Base-by-base conservation (phyloP, 2,113 vertebrate genomes). In the Triplophysa siluroides region DNA sequence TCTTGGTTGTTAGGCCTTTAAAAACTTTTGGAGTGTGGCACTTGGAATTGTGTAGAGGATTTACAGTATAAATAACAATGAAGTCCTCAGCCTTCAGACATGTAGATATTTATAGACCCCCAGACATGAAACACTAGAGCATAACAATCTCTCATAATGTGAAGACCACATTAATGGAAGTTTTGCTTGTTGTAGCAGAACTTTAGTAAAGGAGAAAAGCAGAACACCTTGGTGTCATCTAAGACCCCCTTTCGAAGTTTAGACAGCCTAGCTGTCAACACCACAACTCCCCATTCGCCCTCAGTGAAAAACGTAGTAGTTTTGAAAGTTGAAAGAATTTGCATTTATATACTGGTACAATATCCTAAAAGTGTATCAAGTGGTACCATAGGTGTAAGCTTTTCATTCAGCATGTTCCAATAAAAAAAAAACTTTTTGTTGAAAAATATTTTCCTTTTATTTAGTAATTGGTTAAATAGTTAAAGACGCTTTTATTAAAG, bases 71-170 rank as follows among this genome's bases (percentile, higher is more conserved):
- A 80, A 73, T 65, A 67, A 68, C 65, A 54, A 45, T 24, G 26
- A 21, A 67, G 73, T 61, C 78, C 65, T 50, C 50, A 45, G 43
- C 19, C 64, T 54, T 56, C 61, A 78, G 45, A 8, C 19, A 19
- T 73, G 52, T 60, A 16, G 16, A 14, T 50, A 50, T n/a, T 65
- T 50, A n/a, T 66, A 38, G 66, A 69, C n/a, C 61, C 2, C 23
- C n/a, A 79, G 64, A 75, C 64, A 83, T 65, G 81, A 83, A 79
- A 64, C 45, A 26, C 54, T 69, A 83, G 47, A 83, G 80, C 60
- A 52, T 80, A 61, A 61, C 38, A 70, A 23, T 83, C 69, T 72
- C 66, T 61, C 56, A 21, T 72, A 61, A 80, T 77, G 66, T 66
- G 61, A 80, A 80, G 79, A 77, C 18, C 77, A 80, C 72, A 52